Evolutionary conservation across 2,113 vertebrate species (phyloP), one percentile per base, ranked within the genome.

Genomic region (human (Homo sapiens)): DNA sequence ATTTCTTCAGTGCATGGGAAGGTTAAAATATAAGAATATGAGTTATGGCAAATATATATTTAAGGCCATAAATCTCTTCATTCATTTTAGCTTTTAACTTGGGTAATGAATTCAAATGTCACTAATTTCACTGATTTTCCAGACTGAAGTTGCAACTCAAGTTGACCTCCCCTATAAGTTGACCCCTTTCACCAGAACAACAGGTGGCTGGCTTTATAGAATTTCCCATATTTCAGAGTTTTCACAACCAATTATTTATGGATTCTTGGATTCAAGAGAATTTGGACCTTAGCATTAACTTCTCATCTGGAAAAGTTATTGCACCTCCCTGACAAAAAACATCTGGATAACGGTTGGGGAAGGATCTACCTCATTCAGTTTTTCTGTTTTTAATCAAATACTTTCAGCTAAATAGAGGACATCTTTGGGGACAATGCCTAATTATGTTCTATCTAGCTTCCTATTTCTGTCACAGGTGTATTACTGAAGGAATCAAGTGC

Each of bases 131-230:
- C 59, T 72, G 38, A 25, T 81, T 96, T 83, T 85, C 80, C 73
- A 93, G 72, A 80, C 59, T 91, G 85, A 97, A 25, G 70, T 88
- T 85, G 40, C 23, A 75, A 16, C 70, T 95, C 48, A 68, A 30
- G 38, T 80, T 73, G 92, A 82, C 52, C 79, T 66, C 12, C 35
- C 23, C 10, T 78, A 6, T 55, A 80, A 91, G 16, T 27, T 96
- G 83, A 87, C 59, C 48, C 27, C 22, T 90, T 80, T 64, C 82
- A 78, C 85, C 73, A 68, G 91, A 95, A 48, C 52, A 86, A 81
- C 93, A 97, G 94, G 89, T 97, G 97, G 45, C 38, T 79, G 20
- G 52, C 45, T 84, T 96, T 80, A 72, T 18, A 89, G 95, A 92
- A 85, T 87, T 94, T 93, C 93, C 57, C 7, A 0, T 45, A 73